Evolutionary conservation across 2,113 vertebrate genomes (phyloP), one percentile per base, ranked within the genome.

Genomic region (Montifringilla adamsi): DNA sequence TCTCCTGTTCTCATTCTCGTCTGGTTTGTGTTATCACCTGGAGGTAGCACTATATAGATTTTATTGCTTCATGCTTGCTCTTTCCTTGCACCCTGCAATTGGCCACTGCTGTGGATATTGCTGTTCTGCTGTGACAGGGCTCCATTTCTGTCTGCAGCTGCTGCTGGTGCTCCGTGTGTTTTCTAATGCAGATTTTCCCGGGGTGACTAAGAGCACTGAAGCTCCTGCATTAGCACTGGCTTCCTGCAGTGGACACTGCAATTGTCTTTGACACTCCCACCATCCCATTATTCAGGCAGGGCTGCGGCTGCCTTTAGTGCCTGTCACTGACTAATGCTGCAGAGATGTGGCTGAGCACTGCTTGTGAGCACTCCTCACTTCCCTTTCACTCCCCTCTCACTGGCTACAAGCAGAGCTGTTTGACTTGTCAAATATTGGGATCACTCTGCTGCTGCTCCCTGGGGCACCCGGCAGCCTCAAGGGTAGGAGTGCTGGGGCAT

Each of bases 261-360:
- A 77, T 62, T 79, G 74, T 4, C 44, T 73, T 6, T 55, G 81
- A 59, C 30, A 9, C 35, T 70, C 30, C 39, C 56, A 6, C 64
- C 47, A 52, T 26, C 5, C 77, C 56, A 13, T 56, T 47, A n/a
- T 52, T 68, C 4, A 23, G 62, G 47, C 76, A 75, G 69, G 24
- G 13, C 60, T n/a, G 41, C 7, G 26, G 11, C 24, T 17, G 16
- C n/a, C 47, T n/a, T 37, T 21, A 31, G 30, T 13, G 53, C 31
- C 53, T 68, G 24, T 19, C 47, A 16, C 49, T 78, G 62, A 10
- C 58, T 70, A 35, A 80, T 6, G 62, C 33, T 46, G 15, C 49
- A 9, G 0, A 37, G 60, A 41, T 7, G 67, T 10, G 67, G 7
- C 26, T 0, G 1, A 69, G 67, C 58, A 15, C 6, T 5, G 11